Base-by-base conservation (phyloP, 2,888 invertebrate species). In the Steinernema carpocapsae region DNA sequence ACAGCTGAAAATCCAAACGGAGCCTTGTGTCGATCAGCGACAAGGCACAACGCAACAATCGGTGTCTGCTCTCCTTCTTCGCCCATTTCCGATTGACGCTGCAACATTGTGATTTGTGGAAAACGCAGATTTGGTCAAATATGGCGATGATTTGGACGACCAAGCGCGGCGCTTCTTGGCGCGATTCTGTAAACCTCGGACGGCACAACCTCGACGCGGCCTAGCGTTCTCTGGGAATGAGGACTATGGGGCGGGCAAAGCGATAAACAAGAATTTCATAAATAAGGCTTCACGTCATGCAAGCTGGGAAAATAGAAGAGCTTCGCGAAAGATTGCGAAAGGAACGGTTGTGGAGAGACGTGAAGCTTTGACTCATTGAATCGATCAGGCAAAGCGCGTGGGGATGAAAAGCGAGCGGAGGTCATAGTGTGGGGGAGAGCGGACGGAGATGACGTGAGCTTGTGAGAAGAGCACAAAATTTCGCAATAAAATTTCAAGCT, bases 31-130 rank as follows among this genome's bases (percentile, higher is more conserved):
- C 91, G 88, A 82, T 92, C 92, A 83, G 92, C 91, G 43, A 92
- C 90, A 72, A 92, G 89, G 82, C 90, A 91, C 76, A 92, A 88
- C 1, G 94, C 92, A 78, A 94, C 94, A 77, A 96, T 92, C 45
- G 97, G 96, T 88, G 82, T 52, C 37, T 51, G 32, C 45, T 72
- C 72, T 1, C 70, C 64, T 73, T 82, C 81, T 29, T 80, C 80
- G 14, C 79, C 79, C 79, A 79, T 79, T 45, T 79, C 79, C 3
- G 75, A 29, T 22, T 24, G 14, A 24, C 79, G 74, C 71, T 75
- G 77, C 71, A 79, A 74, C 74, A 74, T 74, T 7, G 10, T 26
- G 22, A 19, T 64, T 12, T 56, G 43, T 43, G 43, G 43, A 43
- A n/a, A n/a, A n/a, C n/a, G n/a, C n/a, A 48, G 48, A 3, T 17